A percentile compares a stretch with the other conserved stretches of the same genome.
phyloP scores from a whole-genome alignment of 2,113 vertebrate genomes.

The Tyto alba region DNA sequence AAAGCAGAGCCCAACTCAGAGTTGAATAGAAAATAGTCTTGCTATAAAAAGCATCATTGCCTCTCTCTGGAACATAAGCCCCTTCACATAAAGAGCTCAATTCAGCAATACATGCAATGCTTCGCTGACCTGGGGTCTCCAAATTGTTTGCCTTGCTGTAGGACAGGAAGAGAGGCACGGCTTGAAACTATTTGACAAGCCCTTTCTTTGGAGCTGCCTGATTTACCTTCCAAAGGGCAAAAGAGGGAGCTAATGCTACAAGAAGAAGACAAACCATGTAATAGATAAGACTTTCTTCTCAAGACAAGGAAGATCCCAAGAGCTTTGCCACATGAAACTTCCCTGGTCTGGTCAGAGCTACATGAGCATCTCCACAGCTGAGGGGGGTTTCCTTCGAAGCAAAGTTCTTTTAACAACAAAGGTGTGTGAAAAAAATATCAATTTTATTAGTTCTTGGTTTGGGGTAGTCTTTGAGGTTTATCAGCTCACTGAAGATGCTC shows the following conservation, averaged over 20 bases:
- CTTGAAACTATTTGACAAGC: background rate
- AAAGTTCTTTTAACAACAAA: background rate
- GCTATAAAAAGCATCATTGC: background rate
- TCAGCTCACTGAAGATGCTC: background rate
- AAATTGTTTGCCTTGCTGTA: constrained; percentile 17
- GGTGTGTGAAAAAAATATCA: background rate
- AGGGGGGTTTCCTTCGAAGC: background rate
- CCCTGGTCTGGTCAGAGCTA: background rate
- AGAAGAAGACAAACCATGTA: background rate
- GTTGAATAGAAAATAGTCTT: background rate
- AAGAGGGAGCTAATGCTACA: constrained; percentile 44
- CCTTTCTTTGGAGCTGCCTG: constrained; percentile 12
- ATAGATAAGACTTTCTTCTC: background rate
- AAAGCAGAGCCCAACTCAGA: background rate
- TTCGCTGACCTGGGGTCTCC: background rate
- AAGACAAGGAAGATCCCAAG: background rate
- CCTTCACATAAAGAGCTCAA: background rate
- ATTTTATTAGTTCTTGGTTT: background rate
- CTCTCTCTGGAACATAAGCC: background rate
- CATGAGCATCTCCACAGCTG: background rate
- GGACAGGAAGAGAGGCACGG: background rate
- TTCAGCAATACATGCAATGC: background rate
- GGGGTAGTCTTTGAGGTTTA: background rate
- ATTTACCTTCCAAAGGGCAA: constrained; percentile 37
- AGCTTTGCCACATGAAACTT: background rate